Evolutionary conservation across 2,113 vertebrate species (phyloP), one percentile per base, ranked within the genome.

Genomic region (Anoplopoma fimbria): DNA sequence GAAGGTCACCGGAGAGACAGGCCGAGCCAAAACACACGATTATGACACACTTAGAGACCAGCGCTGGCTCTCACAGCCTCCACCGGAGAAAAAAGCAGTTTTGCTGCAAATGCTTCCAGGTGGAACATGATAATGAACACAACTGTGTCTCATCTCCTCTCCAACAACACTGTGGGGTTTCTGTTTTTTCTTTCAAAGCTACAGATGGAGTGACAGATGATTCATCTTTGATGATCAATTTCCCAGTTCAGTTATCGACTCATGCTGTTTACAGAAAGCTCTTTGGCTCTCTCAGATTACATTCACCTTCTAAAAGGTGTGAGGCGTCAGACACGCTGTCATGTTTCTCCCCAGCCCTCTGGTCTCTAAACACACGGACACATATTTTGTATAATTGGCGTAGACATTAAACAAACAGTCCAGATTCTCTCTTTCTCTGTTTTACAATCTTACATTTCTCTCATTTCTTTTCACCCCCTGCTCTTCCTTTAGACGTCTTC

Each of bases 91-190:
- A 58, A 49, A 73, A 40, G 57, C 69, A 33, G 69, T 79, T 89
- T 60, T 42, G 12, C 82, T 47, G 47, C 34, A 67, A 83, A 84
- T 12, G 67, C 60, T 71, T 82, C 63, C 79, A 89, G 84, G 69
- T 89, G 82, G 69, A 82, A 82, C 29, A 33, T 64, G 64, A 87
- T 79, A 89, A 90, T 91, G 81, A 91, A 86, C 82, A 91, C 69
- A 77, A 81, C 45, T 40, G 60, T 73, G 81, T 89, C 79, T 85
- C 62, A 23, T 61, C 68, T 78, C 73, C 49, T 76, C 57, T 73
- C 36, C 53, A 25, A 25, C 45, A 25, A 15, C 69, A 47, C 71
- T 63, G 25, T 29, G 34, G 49, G 53, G 34, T 61, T 81, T 83
- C 25, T 67, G 21, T 42, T 64, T 49, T 57, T 69, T 60, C 69